phyloP scores from a whole-genome alignment of 2,113 vertebrate genomes.

The Larimichthys polyactis region DNA sequence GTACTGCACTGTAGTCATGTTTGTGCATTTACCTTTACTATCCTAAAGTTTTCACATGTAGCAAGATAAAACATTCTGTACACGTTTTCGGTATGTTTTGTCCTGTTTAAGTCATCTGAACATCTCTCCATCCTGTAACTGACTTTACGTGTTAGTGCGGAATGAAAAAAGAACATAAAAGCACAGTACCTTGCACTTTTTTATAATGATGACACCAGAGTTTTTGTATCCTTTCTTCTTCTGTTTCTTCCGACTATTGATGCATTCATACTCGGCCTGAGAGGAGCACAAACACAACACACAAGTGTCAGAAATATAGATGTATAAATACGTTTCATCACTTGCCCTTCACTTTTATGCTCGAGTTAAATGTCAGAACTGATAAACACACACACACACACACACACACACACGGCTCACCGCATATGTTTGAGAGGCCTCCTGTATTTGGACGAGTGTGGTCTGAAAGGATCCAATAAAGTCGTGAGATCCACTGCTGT shows the following conservation, averaged over 20 bases:
- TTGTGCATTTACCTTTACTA: not conserved
- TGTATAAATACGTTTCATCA: not conserved
- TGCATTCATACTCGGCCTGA: slow-evolving; percentile 95
- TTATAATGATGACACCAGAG: slow-evolving; percentile 92
- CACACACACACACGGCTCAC: slow-evolving; percentile 79
- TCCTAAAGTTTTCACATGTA: not conserved
- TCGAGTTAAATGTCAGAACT: not conserved
- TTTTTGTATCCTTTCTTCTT: slow-evolving; percentile 97
- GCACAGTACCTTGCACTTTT: slow-evolving; percentile 89
- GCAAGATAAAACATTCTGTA: not conserved
- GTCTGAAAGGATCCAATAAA: slow-evolving; percentile 93
- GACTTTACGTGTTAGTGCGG: not conserved
- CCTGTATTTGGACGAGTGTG: slow-evolving; percentile 89
- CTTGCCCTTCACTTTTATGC: not conserved
- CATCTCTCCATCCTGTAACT: not conserved
- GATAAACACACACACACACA: not conserved
- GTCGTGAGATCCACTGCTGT: slow-evolving; percentile 93
- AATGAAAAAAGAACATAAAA: not conserved
- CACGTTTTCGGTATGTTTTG: not conserved
- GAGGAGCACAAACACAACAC: slow-evolving; percentile 28
- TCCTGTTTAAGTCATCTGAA: not conserved
- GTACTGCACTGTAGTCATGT: not conserved
- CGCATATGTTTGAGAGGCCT: slow-evolving; percentile 86
- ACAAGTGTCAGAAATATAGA: not conserved
- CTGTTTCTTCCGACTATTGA: slow-evolving; percentile 94